Conservation (phyloP, 2,888 invertebrate species). For the Magallana nippona region DNA sequence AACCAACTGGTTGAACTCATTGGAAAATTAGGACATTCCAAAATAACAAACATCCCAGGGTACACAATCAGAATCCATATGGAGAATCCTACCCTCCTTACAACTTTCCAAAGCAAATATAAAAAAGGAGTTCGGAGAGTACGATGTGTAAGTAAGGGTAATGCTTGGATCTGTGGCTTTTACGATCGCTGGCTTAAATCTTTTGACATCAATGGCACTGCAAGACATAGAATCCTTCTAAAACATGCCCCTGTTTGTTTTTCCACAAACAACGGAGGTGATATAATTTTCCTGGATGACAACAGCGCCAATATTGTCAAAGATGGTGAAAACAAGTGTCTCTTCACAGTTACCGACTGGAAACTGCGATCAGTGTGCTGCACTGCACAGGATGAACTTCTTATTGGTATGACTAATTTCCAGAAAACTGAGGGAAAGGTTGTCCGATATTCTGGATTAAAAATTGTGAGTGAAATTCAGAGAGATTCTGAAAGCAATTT, state of each 20-base stretch:
- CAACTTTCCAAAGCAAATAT: constrained; percentile 12
- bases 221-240: background rate
- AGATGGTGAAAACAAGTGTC: background rate
- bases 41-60: background rate
- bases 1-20: constrained; percentile 5
- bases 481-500: background rate
- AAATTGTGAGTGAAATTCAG: constrained; percentile 2
- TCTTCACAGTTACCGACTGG: background rate
- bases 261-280: background rate
- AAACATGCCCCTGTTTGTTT: background rate
- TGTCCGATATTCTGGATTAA: constrained; percentile 7
- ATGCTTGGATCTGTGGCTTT: background rate
- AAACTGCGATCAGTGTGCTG: background rate
- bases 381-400: background rate
- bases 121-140: background rate
- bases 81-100: background rate
- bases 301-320: background rate
- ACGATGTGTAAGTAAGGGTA: background rate
- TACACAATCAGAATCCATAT: background rate
- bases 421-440: constrained; percentile 15
- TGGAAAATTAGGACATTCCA: constrained; percentile 10
- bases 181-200: constrained; percentile 1
- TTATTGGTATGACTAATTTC: background rate
- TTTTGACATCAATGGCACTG: background rate
- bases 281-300: background rate